Evolutionary conservation across 2,113 vertebrate species (phyloP), one percentile per base, ranked within the genome.

Genomic region (Mus spicilegus): DNA sequence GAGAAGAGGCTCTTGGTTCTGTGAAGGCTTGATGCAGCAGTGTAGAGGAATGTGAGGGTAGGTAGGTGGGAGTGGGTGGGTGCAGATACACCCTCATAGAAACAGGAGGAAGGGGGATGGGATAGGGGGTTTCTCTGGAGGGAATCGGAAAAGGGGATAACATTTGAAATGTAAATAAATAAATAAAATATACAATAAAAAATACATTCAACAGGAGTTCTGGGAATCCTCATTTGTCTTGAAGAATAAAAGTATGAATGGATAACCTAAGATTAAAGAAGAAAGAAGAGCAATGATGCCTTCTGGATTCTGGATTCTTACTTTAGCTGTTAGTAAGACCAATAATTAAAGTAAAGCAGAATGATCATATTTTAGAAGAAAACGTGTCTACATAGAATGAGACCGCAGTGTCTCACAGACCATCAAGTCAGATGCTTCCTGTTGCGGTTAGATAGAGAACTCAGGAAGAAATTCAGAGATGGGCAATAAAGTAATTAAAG

Each of bases 271-370:
- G 16, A 76, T 73, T 90, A 36, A 95, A 39, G 33, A 94, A 87
- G n/a, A 84, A 8, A 30, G 51, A 88, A 2, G 65, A 80, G 30
- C 36, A 93, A 54, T 63, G 7, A 63, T 69, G 16, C 1, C 20
- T 95, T 80, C 3, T 33, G 51, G 8, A 82, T 95, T 80, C 3
- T 33, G 51, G 8, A 82, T 67, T 72, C 69, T 78, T 87, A 4
- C 42, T 28, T 97, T 65, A 93, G 26, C 24, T 73, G n/a, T 26
- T 70, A 91, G 36, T 72, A 75, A 61, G 20, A 90, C 8, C 3
- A 69, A 70, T 87, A 78, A 92, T 81, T 72, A 76, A 95, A 88
- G 85, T 78, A 69, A 78, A 91, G 85, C 1, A 61, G 33, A 72
- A 88, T 1, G 3, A 54, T 0, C 28, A 69, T 13, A 26, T 54